phyloP scores from a whole-genome alignment of 2,797 vertebrate species.

The Pangasius djambal region DNA sequence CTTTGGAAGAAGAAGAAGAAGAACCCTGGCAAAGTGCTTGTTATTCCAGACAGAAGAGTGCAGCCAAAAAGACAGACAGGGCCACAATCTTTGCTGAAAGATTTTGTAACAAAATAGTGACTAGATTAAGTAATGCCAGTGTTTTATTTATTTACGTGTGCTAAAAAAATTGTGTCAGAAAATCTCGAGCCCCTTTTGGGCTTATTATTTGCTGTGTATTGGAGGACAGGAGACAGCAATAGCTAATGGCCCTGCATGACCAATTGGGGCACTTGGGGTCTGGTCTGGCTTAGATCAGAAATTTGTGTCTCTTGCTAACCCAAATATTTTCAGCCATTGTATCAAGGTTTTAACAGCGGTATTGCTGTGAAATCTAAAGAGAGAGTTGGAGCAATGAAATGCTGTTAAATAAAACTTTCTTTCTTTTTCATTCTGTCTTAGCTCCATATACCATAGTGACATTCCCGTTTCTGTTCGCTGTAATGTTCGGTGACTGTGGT shows the following conservation, averaged over 20 bases:
- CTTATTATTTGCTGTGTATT: neutral
- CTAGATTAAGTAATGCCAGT: neutral
- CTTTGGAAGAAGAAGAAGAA: neutral
- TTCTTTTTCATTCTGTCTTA: conserved; percentile 25
- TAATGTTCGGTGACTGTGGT: conserved; percentile 83
- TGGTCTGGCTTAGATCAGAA: neutral
- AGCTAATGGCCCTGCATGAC: neutral
- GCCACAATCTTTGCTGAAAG: neutral
- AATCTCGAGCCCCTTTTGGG: neutral
- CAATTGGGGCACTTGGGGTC: neutral
- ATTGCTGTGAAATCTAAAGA: neutral
- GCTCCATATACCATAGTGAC: conserved; percentile 62
- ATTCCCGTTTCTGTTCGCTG: conserved; percentile 86
- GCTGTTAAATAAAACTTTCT: neutral
- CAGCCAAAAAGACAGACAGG: neutral
- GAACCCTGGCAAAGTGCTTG: neutral
- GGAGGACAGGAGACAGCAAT: neutral
- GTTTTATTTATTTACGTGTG: neutral
- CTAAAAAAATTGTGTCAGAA: neutral
- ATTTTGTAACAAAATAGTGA: neutral
- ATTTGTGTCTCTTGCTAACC: neutral
- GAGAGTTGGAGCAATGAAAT: neutral
- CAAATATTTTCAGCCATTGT: neutral
- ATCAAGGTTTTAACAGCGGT: neutral
- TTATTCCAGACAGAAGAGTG: neutral